Evolutionary conservation across 2,113 vertebrate species (phyloP), one percentile per base, ranked within the genome.

Genomic region (Brachionichthys hirsutus): DNA sequence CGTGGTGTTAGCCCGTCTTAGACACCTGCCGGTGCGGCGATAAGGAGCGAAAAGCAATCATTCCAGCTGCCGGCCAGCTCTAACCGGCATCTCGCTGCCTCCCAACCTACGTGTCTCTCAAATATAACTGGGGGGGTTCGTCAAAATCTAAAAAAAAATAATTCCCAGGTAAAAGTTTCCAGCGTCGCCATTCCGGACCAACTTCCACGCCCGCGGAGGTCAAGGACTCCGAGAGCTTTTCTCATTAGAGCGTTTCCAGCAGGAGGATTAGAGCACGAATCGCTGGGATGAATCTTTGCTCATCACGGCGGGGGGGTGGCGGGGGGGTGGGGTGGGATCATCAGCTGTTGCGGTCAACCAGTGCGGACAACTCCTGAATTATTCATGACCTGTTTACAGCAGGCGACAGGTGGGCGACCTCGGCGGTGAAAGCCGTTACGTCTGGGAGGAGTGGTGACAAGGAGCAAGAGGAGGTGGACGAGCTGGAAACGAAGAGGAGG

Each of bases 361-460:
- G 63, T 44, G 35, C 69, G 4, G 24, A 16, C 4, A 20, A 15
- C 64, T 67, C 30, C 17, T 90, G 85, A 85, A 88, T 88, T 82
- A 88, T 89, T 88, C 71, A 89, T 88, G 79, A 80, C 53, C 70
- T 85, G 87, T 88, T 89, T 90, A 87, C 81, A 69, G 82, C 77
- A 38, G 74, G 78, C 71, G 84, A 85, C 86, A 85, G 83, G 84
- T 85, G 81, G 62, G 62, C 65, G 88, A 87, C 88, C 86, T 85
- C 82, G 74, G 71, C 44, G 84, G 83, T 72, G 75, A 79, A 49
- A 68, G 79, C n/a, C n/a, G n/a, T n/a, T n/a, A n/a, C 63, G 74
- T 55, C 80, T 67, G 71, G 56, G 66, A 75, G 67, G 62, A 84
- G 76, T 49, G 62, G 55, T 81, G 83, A 80, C 77, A 74, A 65